These are phyloP conservation scores for Phania funesta DNA, from an alignment of 2,888 invertebrate species.

Conservation along the genomic window DNA sequence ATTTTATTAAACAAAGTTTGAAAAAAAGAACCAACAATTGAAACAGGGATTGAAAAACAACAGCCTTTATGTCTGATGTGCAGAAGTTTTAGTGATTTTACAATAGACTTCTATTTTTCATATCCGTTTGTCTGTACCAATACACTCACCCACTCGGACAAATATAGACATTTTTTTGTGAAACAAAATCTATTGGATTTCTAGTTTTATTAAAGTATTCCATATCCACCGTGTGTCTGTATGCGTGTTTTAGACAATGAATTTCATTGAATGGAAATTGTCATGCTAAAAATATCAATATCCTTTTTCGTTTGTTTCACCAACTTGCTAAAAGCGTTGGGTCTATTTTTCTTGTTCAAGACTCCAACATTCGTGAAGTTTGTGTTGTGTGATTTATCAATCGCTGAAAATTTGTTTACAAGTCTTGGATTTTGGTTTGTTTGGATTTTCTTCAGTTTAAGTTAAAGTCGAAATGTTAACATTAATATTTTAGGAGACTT, in stretches of 20 bases:
- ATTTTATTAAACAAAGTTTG: conserved; percentile 2
- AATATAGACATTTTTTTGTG: conserved; percentile 61
- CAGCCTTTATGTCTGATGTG: conserved; percentile 19
- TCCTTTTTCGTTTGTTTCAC: conserved; percentile 37
- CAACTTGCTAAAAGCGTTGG: conserved; percentile 15
- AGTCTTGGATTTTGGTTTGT: conserved; percentile 7
- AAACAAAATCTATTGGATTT: conserved; percentile 57
- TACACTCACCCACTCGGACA: conserved; percentile 3
- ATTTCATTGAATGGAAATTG: conserved; percentile 42
- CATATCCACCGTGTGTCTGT: neutral
- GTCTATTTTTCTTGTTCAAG: neutral
- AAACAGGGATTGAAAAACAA: conserved; percentile 13
- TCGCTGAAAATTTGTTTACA: conserved; percentile 62
- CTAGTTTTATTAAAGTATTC: neutral
- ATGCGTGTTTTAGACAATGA: neutral
- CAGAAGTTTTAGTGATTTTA: conserved; percentile 37
- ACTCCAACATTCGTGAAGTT: neutral
- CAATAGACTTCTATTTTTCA: conserved; percentile 60
- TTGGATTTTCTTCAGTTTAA: neutral
- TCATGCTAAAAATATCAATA: conserved; percentile 33
- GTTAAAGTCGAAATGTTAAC: neutral
- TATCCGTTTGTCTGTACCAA: conserved; percentile 28
- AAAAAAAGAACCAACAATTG: conserved; percentile 8
- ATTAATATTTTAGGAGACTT: conserved; percentile 7
- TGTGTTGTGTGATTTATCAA: conserved; percentile 23